Evolutionary conservation across 2,113 vertebrate species (phyloP).

Genomic region (Crotalus helleri): DNA sequence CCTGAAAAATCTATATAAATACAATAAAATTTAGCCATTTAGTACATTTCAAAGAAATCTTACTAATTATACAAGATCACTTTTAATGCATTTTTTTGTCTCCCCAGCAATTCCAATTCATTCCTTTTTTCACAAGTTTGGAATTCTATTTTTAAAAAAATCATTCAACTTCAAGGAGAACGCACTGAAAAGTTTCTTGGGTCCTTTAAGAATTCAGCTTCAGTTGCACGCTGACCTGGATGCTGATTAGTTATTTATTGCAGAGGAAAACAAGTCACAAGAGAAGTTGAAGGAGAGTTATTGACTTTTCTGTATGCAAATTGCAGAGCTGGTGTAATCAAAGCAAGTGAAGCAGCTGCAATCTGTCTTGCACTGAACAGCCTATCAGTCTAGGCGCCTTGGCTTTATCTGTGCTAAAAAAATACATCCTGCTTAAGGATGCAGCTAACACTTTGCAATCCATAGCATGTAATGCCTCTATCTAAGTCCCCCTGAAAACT

Average conservation of each 20-base stretch:
- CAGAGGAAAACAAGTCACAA: conserved; percentile 24
- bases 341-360: conserved; percentile 26
- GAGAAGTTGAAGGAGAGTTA: conserved; percentile 28
- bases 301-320: conserved; percentile 38
- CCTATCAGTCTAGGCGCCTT: background rate
- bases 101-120: background rate
- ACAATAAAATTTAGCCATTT: background rate
- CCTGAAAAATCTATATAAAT: background rate
- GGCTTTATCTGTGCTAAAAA: conserved; percentile 14
- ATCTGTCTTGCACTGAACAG: conserved; percentile 17
- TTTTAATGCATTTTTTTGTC: background rate
- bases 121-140: background rate
- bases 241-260: conserved; percentile 34
- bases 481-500: background rate
- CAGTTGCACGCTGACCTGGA: conserved; percentile 3
- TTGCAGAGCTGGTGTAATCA: conserved; percentile 22
- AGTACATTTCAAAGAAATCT: background rate
- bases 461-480: background rate
- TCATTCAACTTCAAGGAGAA: background rate
- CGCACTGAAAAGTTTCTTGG: background rate
- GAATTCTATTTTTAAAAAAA: background rate
- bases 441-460: conserved; percentile 1
- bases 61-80: background rate
- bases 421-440: conserved; percentile 18
- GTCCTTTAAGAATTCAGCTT: conserved; percentile 11